Base-by-base conservation (phyloP, 2,797 vertebrate species). In the Graptemys geographica region DNA sequence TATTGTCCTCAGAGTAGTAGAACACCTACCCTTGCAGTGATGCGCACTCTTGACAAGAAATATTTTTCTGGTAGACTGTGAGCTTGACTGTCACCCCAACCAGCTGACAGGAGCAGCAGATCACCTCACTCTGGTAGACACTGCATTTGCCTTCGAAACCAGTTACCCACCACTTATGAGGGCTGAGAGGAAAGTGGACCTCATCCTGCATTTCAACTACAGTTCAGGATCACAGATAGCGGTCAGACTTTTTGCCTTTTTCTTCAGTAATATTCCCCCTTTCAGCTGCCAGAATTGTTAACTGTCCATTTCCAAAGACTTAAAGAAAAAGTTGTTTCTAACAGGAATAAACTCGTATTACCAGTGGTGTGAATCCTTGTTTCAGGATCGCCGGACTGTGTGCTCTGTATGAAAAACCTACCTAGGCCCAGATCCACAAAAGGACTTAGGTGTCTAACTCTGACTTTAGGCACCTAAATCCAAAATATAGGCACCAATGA, bases 1-100 rank as follows among this genome's bases (percentile, higher is more conserved):
- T 19, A 25, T 57, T 79, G 86, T 85, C 13, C 11, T 72, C 55
- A 80, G 59, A 49, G 41, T 12, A 13, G 25, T 16, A 27, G 31
- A 6, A 74, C 16, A 49, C 59, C 51, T 27, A 49, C 15, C 15
- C 49, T 79, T 76, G 28, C 44, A 59, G 0, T 33, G 52, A 53
- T 16, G 53, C 13, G 8, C 62, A 8, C 28, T 37, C 82, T 94
- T 90, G 78, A 95, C 52, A 78, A 92, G 37, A 78, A 0, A 1
- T 78, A 19, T 2, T 95, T 97, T 91, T 94, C 76, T 97, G 98
- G 93, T 96, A 99, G 99, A 98, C 59, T 98, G 97, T 2, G 98
- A 99, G 57, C 98, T 98, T 65, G 99, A 99, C 88, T 95, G 93
- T 13, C 99, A 98, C 96, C 99, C 99, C 23, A 99, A 99, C 96